phyloP scores from a whole-genome alignment of 2,113 vertebrate species.

The Bubo scandiacus region DNA sequence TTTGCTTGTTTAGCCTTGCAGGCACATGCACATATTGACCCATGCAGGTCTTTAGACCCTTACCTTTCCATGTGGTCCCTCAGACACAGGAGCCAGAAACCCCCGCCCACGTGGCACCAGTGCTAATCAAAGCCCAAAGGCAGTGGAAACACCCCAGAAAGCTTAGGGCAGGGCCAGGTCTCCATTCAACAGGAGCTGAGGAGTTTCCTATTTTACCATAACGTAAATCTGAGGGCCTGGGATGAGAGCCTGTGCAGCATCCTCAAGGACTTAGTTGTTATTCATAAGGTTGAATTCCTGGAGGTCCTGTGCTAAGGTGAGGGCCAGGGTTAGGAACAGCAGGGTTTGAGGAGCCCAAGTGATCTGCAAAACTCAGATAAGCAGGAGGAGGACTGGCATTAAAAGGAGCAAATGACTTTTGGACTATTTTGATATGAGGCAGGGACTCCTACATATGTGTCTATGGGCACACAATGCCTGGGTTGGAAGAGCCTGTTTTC shows the following conservation, averaged over 20 bases:
- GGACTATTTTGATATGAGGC: background rate
- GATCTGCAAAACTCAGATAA: background rate
- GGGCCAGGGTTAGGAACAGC: background rate
- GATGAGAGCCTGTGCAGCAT: background rate
- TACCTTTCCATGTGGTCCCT: background rate
- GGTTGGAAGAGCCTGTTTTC: constrained; percentile 22
- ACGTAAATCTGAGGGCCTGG: background rate
- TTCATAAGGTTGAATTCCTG: background rate
- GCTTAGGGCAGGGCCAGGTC: background rate
- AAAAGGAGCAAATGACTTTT: background rate
- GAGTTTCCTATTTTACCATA: background rate
- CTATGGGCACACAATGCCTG: background rate
- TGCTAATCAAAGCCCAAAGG: constrained; percentile 11
- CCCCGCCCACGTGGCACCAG: background rate
- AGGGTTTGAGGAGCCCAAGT: background rate
- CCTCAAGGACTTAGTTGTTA: background rate
- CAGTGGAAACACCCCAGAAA: background rate
- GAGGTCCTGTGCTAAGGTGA: background rate
- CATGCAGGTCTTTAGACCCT: background rate
- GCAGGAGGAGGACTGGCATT: background rate
- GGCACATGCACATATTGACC: background rate
- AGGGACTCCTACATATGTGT: background rate
- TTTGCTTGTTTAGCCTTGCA: background rate
- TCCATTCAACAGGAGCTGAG: background rate
- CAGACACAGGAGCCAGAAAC: background rate